Evolutionary conservation across 2,797 vertebrate genomes (phyloP).

Genomic region (Aotus griseimembra): DNA sequence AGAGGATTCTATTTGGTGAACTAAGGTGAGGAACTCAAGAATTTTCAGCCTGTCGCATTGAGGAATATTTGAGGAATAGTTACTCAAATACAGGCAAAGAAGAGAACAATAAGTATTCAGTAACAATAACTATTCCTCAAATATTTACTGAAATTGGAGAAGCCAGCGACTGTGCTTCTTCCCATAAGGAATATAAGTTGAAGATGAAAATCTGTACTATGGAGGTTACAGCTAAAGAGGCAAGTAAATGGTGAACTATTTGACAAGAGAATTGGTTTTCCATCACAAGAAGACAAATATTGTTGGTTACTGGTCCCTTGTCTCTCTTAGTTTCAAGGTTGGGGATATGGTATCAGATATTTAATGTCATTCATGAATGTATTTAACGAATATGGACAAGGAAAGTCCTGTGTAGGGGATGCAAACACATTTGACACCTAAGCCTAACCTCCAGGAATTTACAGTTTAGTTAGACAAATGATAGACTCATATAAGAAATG

Average conservation of each 20-base stretch:
- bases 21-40: background rate
- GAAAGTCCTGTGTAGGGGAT: background rate
- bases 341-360: background rate
- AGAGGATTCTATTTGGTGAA: background rate
- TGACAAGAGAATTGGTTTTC: background rate
- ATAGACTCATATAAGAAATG: background rate
- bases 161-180: background rate
- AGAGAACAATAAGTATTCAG: background rate
- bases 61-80: background rate
- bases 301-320: background rate
- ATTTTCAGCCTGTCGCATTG: background rate
- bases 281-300: background rate
- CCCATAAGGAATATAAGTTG: background rate
- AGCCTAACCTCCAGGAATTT: background rate
- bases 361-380: background rate
- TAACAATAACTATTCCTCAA: background rate
- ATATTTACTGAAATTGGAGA: background rate
- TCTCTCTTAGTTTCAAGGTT: background rate
- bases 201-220: background rate
- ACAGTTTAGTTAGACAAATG: background rate
- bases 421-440: background rate
- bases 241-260: background rate
- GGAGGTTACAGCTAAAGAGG: background rate
- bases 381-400: background rate
- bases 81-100: background rate